A percentile compares a stretch with the other conserved stretches of the same genome.
Evolutionary conservation across 2,113 vertebrate genomes (phyloP).

Genomic region (Cyanistes caeruleus): DNA sequence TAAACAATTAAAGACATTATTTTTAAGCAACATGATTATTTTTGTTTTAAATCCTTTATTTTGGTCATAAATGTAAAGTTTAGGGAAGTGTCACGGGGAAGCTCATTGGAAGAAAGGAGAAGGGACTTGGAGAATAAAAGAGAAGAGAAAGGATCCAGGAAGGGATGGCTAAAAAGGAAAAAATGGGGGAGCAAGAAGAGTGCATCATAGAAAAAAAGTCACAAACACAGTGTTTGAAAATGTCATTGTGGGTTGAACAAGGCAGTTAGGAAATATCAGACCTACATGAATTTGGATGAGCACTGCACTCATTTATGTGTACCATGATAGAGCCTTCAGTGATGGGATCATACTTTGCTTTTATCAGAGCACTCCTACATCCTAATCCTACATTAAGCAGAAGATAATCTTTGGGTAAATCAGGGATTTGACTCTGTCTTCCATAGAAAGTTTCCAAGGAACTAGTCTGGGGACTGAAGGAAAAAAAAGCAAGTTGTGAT

Average conservation of each 20-base stretch:
- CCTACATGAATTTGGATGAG: neutral
- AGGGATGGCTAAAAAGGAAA: neutral
- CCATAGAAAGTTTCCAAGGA: neutral
- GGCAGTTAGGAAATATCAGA: neutral
- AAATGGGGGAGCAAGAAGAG: neutral
- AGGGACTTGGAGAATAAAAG: neutral
- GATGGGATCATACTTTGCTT: neutral
- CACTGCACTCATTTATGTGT: fast-evolving
- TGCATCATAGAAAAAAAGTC: neutral
- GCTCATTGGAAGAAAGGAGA: neutral
- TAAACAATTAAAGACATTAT: conserved; percentile 10
- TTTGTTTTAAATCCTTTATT: neutral
- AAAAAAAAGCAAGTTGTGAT: neutral
- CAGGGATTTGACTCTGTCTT: neutral
- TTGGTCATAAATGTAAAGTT: neutral
- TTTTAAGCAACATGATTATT: neutral
- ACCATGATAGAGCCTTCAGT: neutral
- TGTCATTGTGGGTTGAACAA: neutral
- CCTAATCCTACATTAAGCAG: neutral
- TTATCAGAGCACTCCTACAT: neutral
- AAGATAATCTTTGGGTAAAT: neutral
- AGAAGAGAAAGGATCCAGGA: neutral
- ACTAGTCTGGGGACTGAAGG: no score
- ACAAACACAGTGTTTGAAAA: neutral
- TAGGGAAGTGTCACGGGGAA: neutral